Conservation (phyloP, 64 coral and sea anemone genomes). For the Exaiptasia diaphana region DNA sequence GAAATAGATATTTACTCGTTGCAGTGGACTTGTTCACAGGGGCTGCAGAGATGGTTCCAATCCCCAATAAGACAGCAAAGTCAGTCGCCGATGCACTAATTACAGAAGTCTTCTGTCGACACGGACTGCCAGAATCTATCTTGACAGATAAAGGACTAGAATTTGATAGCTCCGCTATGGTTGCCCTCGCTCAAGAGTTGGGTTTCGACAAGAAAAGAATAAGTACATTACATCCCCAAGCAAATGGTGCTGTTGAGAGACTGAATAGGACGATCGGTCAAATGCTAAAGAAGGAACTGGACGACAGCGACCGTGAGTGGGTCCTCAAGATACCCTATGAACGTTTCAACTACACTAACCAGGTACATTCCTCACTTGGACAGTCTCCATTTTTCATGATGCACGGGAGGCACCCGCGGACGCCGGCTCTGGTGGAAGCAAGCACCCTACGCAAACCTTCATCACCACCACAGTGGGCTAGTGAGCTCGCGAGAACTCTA, state of each 20-base stretch:
- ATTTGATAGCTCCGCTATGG: not conserved
- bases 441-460: slow-evolving; percentile 14
- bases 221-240: slow-evolving; percentile 21
- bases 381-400: slow-evolving; percentile 50
- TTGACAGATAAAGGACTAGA: not conserved
- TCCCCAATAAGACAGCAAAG: slow-evolving; percentile 21
- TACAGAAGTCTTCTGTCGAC: slow-evolving; percentile 21
- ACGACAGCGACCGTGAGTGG: not conserved
- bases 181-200: not conserved
- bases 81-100: slow-evolving; percentile 9
- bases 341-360: slow-evolving; percentile 39
- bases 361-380: slow-evolving; percentile 14
- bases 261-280: slow-evolving; percentile 30
- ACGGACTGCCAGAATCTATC: slow-evolving; percentile 23
- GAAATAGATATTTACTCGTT: not conserved
- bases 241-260: slow-evolving; percentile 39
- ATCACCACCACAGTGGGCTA: slow-evolving; percentile 23
- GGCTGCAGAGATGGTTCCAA: slow-evolving; percentile 33
- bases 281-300: not conserved
- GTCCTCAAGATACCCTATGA: slow-evolving; percentile 36
- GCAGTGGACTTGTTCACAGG: slow-evolving; percentile 28
- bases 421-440: not conserved
- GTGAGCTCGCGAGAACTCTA: slow-evolving; percentile 12
- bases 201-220: slow-evolving; percentile 58
- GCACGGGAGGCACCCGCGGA: slow-evolving; percentile 21